A percentile compares a stretch with the other conserved stretches of the same genome.
Conservation (phyloP, 2,113 vertebrate species). For the Balaeniceps rex region DNA sequence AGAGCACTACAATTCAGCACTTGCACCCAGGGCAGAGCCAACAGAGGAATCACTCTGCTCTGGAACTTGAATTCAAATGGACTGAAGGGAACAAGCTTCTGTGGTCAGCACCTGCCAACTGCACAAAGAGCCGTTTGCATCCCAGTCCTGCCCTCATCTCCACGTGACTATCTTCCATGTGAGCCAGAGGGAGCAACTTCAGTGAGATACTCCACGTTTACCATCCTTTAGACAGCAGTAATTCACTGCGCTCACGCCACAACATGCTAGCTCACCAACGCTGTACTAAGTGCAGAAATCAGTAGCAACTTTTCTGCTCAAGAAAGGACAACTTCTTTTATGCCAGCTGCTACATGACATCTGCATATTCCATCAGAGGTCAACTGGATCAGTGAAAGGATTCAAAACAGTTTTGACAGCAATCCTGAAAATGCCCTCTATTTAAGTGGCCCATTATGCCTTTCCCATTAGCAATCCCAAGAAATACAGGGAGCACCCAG, state of each 20-base stretch:
- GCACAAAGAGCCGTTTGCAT: neutral
- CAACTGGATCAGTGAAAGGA: neutral
- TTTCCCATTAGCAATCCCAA: neutral
- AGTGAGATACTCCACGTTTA: neutral
- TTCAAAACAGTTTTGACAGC: neutral
- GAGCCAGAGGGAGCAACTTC: neutral
- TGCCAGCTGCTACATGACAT: neutral
- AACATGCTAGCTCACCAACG: neutral
- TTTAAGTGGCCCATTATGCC: neutral
- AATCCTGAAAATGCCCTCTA: neutral
- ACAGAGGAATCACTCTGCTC: neutral
- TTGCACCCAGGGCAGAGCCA: neutral
- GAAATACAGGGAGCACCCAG: neutral
- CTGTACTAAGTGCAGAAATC: neutral
- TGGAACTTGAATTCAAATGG: neutral
- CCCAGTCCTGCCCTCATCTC: neutral
- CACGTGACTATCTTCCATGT: neutral
- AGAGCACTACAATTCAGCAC: slow-evolving; percentile 31
- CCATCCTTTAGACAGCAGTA: neutral
- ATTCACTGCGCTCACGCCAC: neutral
- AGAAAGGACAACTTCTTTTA: neutral
- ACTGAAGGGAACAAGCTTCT: neutral
- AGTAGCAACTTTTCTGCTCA: neutral
- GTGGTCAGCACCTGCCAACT: neutral
- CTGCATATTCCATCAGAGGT: neutral